Evolutionary conservation across 2,113 vertebrate species (phyloP).

Genomic region (Galemys pyrenaicus): DNA sequence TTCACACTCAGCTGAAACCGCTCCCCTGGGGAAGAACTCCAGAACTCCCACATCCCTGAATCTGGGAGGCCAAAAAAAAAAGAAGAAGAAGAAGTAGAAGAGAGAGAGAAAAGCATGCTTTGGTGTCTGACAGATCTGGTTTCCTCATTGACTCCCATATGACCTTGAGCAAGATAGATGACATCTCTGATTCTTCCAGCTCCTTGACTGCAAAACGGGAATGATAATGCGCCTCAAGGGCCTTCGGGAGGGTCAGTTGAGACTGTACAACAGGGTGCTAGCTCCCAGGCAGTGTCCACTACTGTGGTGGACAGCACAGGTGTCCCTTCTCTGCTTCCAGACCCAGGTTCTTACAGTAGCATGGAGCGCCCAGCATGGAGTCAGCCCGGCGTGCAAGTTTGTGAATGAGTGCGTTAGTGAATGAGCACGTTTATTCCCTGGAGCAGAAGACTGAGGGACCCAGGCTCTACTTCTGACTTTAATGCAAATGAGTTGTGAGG

Average conservation of each 20-base stretch:
- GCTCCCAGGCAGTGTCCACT: neutral
- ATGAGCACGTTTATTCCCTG: neutral
- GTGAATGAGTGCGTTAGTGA: neutral
- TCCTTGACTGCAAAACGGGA: neutral
- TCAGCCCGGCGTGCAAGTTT: fast-evolving
- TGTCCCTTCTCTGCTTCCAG: neutral
- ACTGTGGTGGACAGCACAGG: fast-evolving
- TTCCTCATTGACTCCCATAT: neutral
- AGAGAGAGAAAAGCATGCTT: neutral
- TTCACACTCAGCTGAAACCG: neutral
- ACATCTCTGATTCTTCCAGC: neutral
- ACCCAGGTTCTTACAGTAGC: neutral
- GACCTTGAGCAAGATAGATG: neutral
- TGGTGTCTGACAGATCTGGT: neutral
- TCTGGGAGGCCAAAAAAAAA: neutral
- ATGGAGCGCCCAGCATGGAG: neutral
- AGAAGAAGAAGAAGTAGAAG: too few species aligned
- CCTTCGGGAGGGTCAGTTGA: neutral
- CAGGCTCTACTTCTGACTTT: neutral
- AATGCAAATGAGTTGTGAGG: neutral
- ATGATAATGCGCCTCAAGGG: too few species aligned
- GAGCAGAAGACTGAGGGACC: neutral
- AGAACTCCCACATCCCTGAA: neutral
- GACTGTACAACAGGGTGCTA: fast-evolving
- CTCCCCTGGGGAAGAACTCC: neutral